A percentile compares a stretch with the other conserved stretches of the same genome.
phyloP scores from a whole-genome alignment of 2,797 vertebrate genomes.

The Rhinophrynus dorsalis region DNA sequence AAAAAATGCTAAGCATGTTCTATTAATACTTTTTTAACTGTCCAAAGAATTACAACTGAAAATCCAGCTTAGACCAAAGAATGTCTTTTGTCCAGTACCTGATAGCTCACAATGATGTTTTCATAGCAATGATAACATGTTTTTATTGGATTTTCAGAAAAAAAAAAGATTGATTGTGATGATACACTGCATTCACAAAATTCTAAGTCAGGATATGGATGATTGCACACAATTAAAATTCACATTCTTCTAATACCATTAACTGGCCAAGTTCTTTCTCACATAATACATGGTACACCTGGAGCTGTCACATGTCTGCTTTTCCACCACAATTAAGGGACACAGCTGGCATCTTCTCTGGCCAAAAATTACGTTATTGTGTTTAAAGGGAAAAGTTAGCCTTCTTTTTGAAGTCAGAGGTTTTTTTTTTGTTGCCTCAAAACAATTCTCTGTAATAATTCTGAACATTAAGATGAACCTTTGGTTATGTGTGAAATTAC shows the following conservation, averaged over 20 bases:
- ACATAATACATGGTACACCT: conserved; percentile 22
- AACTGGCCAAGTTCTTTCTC: neutral
- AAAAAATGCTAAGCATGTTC: too few species aligned
- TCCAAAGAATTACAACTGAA: too few species aligned
- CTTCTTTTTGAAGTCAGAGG: neutral
- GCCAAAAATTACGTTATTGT: conserved; percentile 2
- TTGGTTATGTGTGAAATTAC: too few species aligned
- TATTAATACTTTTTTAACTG: too few species aligned
- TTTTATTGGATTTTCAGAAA: neutral
- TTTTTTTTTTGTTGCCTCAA: too few species aligned
- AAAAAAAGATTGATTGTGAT: conserved; percentile 1
- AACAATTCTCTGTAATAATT: too few species aligned
- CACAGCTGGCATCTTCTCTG: conserved; percentile 18
- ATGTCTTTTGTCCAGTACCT: too few species aligned
- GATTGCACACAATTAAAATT: conserved; percentile 27
- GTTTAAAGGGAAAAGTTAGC: neutral
- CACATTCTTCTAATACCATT: conserved; percentile 28
- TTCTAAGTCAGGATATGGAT: conserved; percentile 14
- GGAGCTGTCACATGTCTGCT: conserved; percentile 21
- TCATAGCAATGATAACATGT: conserved; percentile 4
- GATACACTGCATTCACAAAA: neutral
- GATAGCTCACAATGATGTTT: neutral
- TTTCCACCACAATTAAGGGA: conserved; percentile 14
- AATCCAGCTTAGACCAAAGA: too few species aligned
- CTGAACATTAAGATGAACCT: too few species aligned